phyloP scores from a whole-genome alignment of 92 coral and sea anemone genomes.

The Epizoanthus ramosus region DNA sequence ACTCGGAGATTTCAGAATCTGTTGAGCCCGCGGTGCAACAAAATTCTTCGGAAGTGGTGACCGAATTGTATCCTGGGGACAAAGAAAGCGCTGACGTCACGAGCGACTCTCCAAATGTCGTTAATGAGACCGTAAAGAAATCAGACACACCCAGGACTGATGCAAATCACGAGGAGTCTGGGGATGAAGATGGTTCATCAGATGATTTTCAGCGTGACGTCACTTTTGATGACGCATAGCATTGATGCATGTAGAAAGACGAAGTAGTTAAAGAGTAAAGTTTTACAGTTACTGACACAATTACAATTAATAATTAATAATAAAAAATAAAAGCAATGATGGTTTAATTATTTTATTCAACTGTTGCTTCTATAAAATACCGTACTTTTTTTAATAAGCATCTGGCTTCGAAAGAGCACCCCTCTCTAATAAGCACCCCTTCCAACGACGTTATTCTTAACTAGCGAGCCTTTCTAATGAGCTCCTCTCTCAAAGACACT shows the following conservation, averaged over 20 bases:
- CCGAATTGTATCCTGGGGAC: slow-evolving; percentile 53
- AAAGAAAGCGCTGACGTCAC: slow-evolving; percentile 24
- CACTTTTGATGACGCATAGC: neutral
- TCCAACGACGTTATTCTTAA: too few relatives aligned
- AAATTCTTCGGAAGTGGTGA: slow-evolving; percentile 61
- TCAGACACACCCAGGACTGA: slow-evolving; percentile 54
- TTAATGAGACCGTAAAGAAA: slow-evolving; percentile 71
- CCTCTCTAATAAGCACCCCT: too few relatives aligned
- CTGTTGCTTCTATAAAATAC: too few relatives aligned
- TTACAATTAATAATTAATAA: too few relatives aligned
- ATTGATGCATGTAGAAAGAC: neutral
- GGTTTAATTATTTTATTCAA: too few relatives aligned
- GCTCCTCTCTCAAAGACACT: too few relatives aligned
- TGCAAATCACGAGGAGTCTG: slow-evolving; percentile 38
- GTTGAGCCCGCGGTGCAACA: neutral
- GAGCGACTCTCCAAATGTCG: slow-evolving; percentile 35
- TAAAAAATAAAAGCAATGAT: too few relatives aligned
- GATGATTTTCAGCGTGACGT: slow-evolving; percentile 31
- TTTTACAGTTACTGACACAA: too few relatives aligned
- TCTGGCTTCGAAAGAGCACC: too few relatives aligned
- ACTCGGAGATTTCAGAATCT: slow-evolving; percentile 5
- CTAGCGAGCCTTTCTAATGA: too few relatives aligned
- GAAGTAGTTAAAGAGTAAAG: too few relatives aligned
- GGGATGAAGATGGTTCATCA: slow-evolving; percentile 28
- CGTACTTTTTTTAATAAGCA: too few relatives aligned